Conservation (phyloP, 1,140 invertebrate species). For the Ruditapes philippinarum region DNA sequence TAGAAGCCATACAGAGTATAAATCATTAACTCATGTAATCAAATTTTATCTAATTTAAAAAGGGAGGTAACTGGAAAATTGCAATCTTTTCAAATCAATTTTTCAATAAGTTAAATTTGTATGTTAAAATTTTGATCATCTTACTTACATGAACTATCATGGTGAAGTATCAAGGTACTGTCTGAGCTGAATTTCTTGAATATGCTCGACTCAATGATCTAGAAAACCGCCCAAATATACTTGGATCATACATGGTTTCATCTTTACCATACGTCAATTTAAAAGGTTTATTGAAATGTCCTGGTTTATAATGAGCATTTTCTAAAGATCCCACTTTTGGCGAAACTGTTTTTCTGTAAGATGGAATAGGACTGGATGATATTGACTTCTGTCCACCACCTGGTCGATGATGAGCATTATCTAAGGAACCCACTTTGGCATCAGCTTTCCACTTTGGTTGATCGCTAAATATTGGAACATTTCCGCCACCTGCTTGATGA, state of each 20-base stretch:
- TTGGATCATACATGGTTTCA: slow-evolving; percentile 43
- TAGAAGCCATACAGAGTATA: no score
- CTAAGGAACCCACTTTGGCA: slow-evolving; percentile 88
- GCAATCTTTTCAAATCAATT: no score
- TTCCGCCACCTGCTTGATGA: slow-evolving; percentile 77
- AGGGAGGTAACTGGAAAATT: no score
- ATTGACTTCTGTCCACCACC: slow-evolving; percentile 79
- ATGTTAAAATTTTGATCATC: no score
- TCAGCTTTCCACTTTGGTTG: slow-evolving; percentile 77
- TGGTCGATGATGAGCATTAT: slow-evolving; percentile 90
- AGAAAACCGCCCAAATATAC: slow-evolving; percentile 30
- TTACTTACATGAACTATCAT: slow-evolving; percentile 50
- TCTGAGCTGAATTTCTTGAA: slow-evolving; percentile 61
- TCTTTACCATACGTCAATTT: slow-evolving; percentile 55
- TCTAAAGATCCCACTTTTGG: slow-evolving; percentile 95
- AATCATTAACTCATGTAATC: no score
- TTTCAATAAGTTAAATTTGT: no score
- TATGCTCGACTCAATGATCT: slow-evolving; percentile 11
- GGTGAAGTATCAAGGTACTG: slow-evolving; percentile 42
- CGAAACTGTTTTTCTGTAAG: slow-evolving; percentile 91
- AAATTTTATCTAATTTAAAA: no score
- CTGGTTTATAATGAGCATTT: slow-evolving; percentile 91
- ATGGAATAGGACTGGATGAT: slow-evolving; percentile 90
- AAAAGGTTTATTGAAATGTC: slow-evolving; percentile 20
- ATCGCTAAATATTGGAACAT: slow-evolving; percentile 77